Percentiles rank a stretch among this genome's conserved stretches.
phyloP scores from a whole-genome alignment of 2,113 vertebrate genomes.

The Poecile atricapillus region DNA sequence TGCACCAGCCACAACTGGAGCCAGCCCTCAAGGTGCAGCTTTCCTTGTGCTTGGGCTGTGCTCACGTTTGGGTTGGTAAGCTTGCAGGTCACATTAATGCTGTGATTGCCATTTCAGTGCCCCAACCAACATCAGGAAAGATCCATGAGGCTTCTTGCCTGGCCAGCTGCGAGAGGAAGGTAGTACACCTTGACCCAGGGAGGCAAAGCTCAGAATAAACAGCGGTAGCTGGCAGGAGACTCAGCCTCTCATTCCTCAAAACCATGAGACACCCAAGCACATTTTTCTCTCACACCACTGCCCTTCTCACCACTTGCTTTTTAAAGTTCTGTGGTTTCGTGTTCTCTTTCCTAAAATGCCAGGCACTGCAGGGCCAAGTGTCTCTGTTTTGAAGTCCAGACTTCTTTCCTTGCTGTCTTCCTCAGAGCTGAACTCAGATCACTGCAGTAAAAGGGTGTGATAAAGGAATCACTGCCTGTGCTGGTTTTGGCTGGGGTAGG shows the following conservation, averaged over 20 bases:
- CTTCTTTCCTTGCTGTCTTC: not conserved
- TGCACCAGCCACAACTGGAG: not conserved
- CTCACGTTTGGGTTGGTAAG: accelerated
- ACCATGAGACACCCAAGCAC: not conserved
- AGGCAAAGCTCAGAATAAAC: not conserved
- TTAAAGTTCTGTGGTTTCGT: not conserved
- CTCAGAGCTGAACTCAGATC: not conserved
- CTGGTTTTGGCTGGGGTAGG: not conserved
- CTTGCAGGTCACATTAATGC: accelerated
- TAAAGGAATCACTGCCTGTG: not conserved
- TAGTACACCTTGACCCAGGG: accelerated
- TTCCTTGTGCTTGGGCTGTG: not conserved
- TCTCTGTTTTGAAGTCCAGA: not conserved
- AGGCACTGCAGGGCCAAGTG: not conserved
- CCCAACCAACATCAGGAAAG: not conserved
- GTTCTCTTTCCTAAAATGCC: not conserved
- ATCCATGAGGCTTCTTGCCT: accelerated
- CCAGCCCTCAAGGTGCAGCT: not conserved
- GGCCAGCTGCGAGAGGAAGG: not conserved
- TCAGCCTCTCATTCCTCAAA: not conserved
- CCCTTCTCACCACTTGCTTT: not conserved
- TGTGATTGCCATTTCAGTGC: not conserved
- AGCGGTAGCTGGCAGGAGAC: not conserved
- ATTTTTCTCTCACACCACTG: not conserved
- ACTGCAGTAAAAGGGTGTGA: not conserved